Percentiles rank a stretch among this genome's conserved stretches.
Evolutionary conservation across 2,113 vertebrate species (phyloP).

Genomic region (Penelope pileata): DNA sequence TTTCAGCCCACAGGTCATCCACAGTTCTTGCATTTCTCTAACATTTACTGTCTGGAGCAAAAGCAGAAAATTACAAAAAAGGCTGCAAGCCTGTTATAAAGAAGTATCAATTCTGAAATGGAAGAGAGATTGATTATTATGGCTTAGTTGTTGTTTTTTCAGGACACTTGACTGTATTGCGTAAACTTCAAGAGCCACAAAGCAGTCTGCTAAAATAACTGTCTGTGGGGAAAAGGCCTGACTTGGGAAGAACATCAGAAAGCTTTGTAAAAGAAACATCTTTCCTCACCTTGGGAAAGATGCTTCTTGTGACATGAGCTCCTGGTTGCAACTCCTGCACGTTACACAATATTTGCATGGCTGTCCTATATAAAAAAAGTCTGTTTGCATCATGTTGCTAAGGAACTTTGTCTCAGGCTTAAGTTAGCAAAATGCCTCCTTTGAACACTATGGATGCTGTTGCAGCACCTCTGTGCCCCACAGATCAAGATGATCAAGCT

Average conservation of each 20-base stretch:
- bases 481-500: background rate
- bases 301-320: background rate
- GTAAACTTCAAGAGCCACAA: background rate
- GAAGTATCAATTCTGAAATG: background rate
- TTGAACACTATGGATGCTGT: background rate
- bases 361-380: background rate
- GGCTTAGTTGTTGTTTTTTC: background rate
- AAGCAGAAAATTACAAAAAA: background rate
- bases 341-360: background rate
- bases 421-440: background rate
- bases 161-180: background rate
- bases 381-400: background rate
- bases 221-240: background rate
- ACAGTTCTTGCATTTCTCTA: background rate
- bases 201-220: background rate
- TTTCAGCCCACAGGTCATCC: background rate
- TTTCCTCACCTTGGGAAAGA: constrained; percentile 20
- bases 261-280: background rate
- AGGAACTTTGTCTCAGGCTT: background rate
- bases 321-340: background rate
- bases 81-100: background rate
- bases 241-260: background rate
- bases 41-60: background rate
- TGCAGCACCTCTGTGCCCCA: background rate
- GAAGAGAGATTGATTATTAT: background rate